A percentile compares a stretch with the other conserved stretches of the same genome.
Conservation (phyloP, 2,113 vertebrate species). For the Hiodon tergisus region DNA sequence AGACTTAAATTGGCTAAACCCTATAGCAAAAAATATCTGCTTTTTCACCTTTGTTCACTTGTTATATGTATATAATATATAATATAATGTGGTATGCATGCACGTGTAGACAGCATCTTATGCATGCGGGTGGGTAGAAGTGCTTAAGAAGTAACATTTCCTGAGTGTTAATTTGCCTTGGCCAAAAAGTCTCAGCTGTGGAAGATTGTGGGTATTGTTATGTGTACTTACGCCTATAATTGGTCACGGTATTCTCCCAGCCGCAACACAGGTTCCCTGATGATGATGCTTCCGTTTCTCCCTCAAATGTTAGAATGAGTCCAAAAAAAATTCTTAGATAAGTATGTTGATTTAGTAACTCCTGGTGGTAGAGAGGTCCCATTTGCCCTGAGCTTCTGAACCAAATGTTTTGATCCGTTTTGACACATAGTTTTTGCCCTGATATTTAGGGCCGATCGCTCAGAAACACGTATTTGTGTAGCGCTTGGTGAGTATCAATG, state of each 20-base stretch:
- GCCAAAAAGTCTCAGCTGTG: background rate
- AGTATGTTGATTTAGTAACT: too few species aligned
- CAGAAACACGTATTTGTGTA: background rate
- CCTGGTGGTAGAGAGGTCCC: too few species aligned
- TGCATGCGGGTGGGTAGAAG: background rate
- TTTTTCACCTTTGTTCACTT: too few species aligned
- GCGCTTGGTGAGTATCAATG: background rate
- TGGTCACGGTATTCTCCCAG: constrained; percentile 17
- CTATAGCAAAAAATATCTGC: too few species aligned
- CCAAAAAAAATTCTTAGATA: too few species aligned
- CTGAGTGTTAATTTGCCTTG: background rate
- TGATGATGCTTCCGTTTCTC: background rate
- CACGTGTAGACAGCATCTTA: too few species aligned
- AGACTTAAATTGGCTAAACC: too few species aligned
- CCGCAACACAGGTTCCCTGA: background rate
- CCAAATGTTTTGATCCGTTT: too few species aligned
- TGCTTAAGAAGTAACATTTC: background rate
- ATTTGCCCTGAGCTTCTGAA: too few species aligned
- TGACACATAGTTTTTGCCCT: too few species aligned
- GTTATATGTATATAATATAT: too few species aligned
- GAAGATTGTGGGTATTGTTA: constrained; percentile 1
- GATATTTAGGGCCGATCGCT: constrained; percentile 1
- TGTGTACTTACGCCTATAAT: background rate
- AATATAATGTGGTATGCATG: too few species aligned
- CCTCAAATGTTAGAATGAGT: background rate